Base-by-base conservation (phyloP, 2,797 vertebrate genomes). In the Trematomus bernacchii region DNA sequence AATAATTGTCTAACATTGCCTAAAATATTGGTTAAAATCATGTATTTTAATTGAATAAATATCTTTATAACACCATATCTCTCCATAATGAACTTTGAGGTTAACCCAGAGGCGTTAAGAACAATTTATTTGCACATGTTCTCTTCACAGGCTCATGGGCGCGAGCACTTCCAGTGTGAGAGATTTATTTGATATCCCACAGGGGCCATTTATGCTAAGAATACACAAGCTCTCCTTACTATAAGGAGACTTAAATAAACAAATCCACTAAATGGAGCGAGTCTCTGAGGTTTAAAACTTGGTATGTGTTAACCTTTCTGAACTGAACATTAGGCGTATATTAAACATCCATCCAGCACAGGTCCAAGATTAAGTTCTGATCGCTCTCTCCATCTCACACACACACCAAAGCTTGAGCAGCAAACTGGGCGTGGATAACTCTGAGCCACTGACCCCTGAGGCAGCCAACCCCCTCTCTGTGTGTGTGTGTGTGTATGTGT, bases 101-200 rank as follows among this genome's bases (percentile, higher is more conserved):
- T 70, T 74, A 43, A 66, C 42, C 53, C n/a, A 55, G 18, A 40
- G 73, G 44, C 47, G 53, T 64, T 72, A 44, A 61, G 71, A 77
- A 62, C 46, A 1, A 73, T 59, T 71, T 73, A 18, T 74, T 62
- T 73, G 58, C 71, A 72, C 18, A 68, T 60, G 66, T 82, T 48
- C 47, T 64, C 50, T 61, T 58, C 40, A 47, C 53, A 58, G 64
- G 48, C 66, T 76, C 73, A 66, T 19, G 50, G 37, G 33, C 30
- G 12, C 30, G 1, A 69, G 83, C 78, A 27, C 60, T 81, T 76
- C 64, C 72, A 83, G 71, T 18, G 30, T 70, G 54, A 76, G 59
- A 84, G 84, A 85, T 87, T 88, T 79, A 85, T 79, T 71, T 76
- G 64, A 81, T 79, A 73, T 85, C 87, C 82, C 73, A 78, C 64